Conservation (phyloP, 2,113 vertebrate species). For the Poeciliopsis prolifica region DNA sequence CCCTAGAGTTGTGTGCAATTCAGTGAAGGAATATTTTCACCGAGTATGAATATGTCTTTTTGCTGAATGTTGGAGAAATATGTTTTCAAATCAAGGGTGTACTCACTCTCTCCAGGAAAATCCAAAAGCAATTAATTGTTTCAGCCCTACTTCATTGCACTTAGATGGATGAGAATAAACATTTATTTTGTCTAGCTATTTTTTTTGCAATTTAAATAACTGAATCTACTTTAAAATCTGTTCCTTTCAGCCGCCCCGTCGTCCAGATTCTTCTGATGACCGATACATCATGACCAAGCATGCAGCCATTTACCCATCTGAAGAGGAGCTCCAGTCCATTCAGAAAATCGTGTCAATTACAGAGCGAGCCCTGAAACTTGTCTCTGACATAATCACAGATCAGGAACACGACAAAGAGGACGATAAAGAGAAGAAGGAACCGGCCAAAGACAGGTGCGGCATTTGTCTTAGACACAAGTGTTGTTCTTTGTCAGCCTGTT, state of each 20-base stretch:
- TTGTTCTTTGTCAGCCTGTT: too few species aligned
- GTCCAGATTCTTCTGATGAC: conserved; percentile 96
- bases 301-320: conserved; percentile 95
- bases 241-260: conserved; percentile 86
- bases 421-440: conserved; percentile 92
- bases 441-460: conserved; percentile 87
- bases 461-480: neutral
- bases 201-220: neutral
- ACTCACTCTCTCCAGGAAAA: too few species aligned
- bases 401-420: conserved; percentile 91
- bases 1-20: too few species aligned
- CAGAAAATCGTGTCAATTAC: conserved; percentile 99
- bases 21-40: too few species aligned
- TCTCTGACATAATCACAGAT: conserved; percentile 94
- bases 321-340: conserved; percentile 96
- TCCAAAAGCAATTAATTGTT: too few species aligned
- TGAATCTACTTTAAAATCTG: too few species aligned
- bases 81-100: too few species aligned
- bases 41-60: too few species aligned
- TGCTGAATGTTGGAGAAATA: too few species aligned
- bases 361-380: conserved; percentile 95
- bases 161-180: neutral
- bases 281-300: conserved; percentile 99
- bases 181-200: neutral
- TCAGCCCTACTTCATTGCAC: too few species aligned